phyloP scores from a whole-genome alignment of 92 coral and sea anemone species.

The Porites divaricata region DNA sequence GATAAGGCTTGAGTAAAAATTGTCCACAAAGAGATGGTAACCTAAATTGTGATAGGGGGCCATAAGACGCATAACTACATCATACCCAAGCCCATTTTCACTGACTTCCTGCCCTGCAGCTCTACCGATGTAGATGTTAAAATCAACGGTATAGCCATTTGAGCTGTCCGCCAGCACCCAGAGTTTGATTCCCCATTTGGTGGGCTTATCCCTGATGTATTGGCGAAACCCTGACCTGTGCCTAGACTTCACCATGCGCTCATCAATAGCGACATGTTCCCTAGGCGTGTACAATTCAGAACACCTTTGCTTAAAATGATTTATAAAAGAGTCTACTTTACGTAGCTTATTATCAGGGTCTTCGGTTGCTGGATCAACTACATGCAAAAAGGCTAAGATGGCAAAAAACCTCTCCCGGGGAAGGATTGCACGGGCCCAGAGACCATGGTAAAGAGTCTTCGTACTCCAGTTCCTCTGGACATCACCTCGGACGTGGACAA shows the following conservation, averaged over 20 bases:
- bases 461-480: no score
- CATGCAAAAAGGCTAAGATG: background rate
- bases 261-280: background rate
- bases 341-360: background rate
- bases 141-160: no score
- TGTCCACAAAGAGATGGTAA: conserved; percentile 60
- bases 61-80: conserved; percentile 47
- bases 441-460: background rate
- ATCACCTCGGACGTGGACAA: no score
- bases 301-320: background rate
- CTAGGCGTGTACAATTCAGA: background rate
- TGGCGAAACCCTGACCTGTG: background rate
- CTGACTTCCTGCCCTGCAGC: no score
- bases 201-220: no score
- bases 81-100: conserved; percentile 65
- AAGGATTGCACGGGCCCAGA: no score
- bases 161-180: no score
- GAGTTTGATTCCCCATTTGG: background rate
- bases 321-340: background rate
- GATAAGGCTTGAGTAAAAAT: conserved; percentile 35
- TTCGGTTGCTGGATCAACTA: no score
- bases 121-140: no score
- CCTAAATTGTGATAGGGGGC: conserved; percentile 27
- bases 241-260: background rate
- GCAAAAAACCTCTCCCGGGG: no score